Base-by-base conservation (phyloP, 2,797 vertebrate species). In the Sparus aurata region DNA sequence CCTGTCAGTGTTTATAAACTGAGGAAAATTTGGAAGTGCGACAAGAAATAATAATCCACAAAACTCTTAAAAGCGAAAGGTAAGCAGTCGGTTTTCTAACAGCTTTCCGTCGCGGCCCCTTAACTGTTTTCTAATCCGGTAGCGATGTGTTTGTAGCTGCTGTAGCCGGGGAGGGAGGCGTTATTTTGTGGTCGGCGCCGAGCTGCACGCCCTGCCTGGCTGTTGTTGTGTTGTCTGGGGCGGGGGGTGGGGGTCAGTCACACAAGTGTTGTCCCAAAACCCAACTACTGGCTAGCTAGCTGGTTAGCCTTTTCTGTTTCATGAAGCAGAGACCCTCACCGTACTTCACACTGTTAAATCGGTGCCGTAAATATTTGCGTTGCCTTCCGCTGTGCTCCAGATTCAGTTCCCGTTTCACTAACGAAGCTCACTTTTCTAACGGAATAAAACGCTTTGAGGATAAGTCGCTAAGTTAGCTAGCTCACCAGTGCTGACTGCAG, bases 1-100 rank as follows among this genome's bases (percentile, higher is more conserved):
- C 95, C 95, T 96, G 95, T 90, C 91, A 93, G 92, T 96, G 96
- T 96, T 96, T 96, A 94, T 96, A 96, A 96, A 96, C 95, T 95
- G 95, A 91, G 90, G 66, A 86, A 93, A 95, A 94, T 91, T 93
- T 95, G 93, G 90, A 95, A 94, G 91, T 94, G 87, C 91, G 93
- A 94, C 88, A 93, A 94, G 88, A 94, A 91, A 91, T 83, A 89
- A 84, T 87, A 78, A 77, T 69, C 86, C 54, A 7, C 76, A 45
- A 73, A 89, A 79, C 75, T 80, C 54, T 41, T 25, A 52, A 76
- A 86, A 79, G 61, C 79, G 45, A 83, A 92, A 93, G 96, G 95
- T 96, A 95, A 94, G 94, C 45, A 0, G 64, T 23, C n/a, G 1
- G 12, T 13, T 27, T 54, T 49, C 16, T 1, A 0, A 7, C 18